Evolutionary conservation across 2,888 invertebrate species (phyloP).

Genomic region (Acrobasis consociella): DNA sequence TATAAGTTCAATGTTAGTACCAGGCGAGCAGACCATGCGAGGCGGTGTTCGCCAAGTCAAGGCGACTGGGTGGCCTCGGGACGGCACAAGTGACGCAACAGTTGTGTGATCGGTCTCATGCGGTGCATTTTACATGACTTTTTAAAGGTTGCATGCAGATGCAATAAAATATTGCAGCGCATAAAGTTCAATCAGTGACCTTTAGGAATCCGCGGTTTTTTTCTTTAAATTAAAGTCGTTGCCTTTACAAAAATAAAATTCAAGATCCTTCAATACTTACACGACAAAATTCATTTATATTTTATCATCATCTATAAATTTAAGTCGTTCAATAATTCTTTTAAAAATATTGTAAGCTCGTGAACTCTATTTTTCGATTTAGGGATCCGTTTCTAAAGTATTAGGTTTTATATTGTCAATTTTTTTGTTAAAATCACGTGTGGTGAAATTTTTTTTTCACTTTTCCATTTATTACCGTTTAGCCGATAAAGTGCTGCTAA

Average conservation of each 20-base stretch:
- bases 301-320: too few relatives aligned
- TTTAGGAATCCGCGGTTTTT: not conserved
- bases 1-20: conserved; percentile 19
- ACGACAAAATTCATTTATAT: too few relatives aligned
- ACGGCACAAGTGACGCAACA: conserved; percentile 12
- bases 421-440: too few relatives aligned
- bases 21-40: conserved; percentile 14
- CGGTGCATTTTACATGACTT: conserved; percentile 3
- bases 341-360: too few relatives aligned
- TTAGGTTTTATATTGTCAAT: too few relatives aligned
- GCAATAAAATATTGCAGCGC: conserved; percentile 6
- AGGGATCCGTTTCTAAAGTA: too few relatives aligned
- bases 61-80: conserved; percentile 11
- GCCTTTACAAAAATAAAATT: not conserved
- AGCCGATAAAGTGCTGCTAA: too few relatives aligned
- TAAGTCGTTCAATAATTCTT: too few relatives aligned
- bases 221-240: not conserved
- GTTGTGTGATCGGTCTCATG: not conserved
- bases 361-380: too few relatives aligned
- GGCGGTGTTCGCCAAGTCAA: conserved; percentile 8
- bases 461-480: too few relatives aligned
- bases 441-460: too few relatives aligned
- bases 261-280: too few relatives aligned
- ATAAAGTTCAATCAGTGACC: not conserved
- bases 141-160: conserved; percentile 7